Conservation (phyloP, 2,797 vertebrate genomes). For the Sternarchorhynchus goeldii region DNA sequence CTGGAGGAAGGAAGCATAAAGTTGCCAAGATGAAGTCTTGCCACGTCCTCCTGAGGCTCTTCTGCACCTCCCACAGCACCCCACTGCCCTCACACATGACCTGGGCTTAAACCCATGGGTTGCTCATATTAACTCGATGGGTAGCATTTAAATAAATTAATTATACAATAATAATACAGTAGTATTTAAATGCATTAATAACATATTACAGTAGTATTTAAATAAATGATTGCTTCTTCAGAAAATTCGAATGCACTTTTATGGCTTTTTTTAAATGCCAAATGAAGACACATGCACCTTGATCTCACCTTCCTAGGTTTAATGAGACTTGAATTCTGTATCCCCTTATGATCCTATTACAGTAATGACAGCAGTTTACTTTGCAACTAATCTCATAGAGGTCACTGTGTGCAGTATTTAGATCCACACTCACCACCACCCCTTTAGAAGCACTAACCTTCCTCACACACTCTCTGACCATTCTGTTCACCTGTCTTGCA, state of each 20-base stretch:
- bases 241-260: background rate
- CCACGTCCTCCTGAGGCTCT: too few relatives aligned
- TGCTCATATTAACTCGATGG: too few relatives aligned
- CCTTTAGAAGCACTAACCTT: too few relatives aligned
- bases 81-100: constrained; percentile 10
- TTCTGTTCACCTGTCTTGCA: too few relatives aligned
- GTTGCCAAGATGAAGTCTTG: background rate
- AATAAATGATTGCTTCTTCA: background rate
- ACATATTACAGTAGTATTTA: background rate
- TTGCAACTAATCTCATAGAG: too few relatives aligned
- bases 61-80: constrained; percentile 3
- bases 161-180: too few relatives aligned
- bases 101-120: constrained; percentile 1
- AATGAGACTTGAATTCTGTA: constrained; percentile 9
- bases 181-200: too few relatives aligned
- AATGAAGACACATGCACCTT: constrained; percentile 11
- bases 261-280: constrained; percentile 6
- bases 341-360: background rate
- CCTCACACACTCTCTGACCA: too few relatives aligned
- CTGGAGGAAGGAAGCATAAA: constrained; percentile 36
- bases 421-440: too few relatives aligned
- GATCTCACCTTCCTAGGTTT: background rate
- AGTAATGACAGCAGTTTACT: background rate
- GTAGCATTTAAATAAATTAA: too few relatives aligned
- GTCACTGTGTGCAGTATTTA: too few relatives aligned